Conservation (phyloP, 2,113 vertebrate species). For the Eubucco bourcierii region DNA sequence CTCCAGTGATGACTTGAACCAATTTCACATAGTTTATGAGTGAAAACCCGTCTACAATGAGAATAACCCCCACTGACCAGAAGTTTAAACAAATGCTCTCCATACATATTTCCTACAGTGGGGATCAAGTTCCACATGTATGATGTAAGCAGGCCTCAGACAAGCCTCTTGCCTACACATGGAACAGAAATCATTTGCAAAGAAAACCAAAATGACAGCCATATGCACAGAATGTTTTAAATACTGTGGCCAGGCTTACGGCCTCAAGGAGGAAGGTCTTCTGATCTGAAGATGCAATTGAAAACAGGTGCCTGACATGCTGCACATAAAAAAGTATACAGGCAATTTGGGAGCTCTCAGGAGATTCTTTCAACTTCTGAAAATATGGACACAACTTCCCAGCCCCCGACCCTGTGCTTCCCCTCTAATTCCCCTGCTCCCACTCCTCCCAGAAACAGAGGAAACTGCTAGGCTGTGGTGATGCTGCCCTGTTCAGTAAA, state of each 20-base stretch:
- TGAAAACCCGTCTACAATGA: conserved; percentile 75
- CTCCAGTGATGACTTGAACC: conserved; percentile 69
- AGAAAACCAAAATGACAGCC: conserved; percentile 73
- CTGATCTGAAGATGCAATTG: conserved; percentile 76
- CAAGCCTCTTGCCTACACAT: conserved; percentile 66
- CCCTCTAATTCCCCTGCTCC: not conserved
- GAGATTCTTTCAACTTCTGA: conserved; percentile 72
- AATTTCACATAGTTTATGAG: conserved; percentile 76
- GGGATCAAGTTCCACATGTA: conserved; percentile 71
- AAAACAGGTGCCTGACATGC: conserved; percentile 75
- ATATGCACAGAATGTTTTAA: conserved; percentile 65
- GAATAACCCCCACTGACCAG: conserved; percentile 72
- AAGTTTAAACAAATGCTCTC: conserved; percentile 68
- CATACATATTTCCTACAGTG: conserved; percentile 61
- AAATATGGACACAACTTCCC: conserved; percentile 70
- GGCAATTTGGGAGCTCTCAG: conserved; percentile 66
- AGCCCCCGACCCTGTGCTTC: not conserved
- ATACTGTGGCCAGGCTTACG: conserved; percentile 21
- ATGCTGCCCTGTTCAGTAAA: not conserved
- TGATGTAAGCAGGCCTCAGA: conserved; percentile 75
- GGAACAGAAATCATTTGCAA: conserved; percentile 74
- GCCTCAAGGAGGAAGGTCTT: conserved; percentile 58
- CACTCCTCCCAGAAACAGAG: conserved; percentile 2
- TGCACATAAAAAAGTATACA: conserved; percentile 69
- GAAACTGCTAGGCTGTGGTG: conserved; percentile 47